phyloP scores from a whole-genome alignment of 1,140 invertebrate genomes.

The Homarus americanus region DNA sequence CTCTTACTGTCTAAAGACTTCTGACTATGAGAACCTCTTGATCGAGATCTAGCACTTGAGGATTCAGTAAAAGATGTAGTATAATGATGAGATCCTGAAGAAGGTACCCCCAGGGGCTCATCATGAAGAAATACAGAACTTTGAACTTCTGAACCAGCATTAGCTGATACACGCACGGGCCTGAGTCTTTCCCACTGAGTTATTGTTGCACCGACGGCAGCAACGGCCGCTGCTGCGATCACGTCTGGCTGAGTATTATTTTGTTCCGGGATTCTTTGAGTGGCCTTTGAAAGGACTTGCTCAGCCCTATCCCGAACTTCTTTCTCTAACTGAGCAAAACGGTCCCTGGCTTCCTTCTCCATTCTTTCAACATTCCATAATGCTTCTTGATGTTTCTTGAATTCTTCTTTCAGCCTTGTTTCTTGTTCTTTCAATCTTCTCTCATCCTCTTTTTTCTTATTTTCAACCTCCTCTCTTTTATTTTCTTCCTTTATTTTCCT shows the following conservation, averaged over 20 bases:
- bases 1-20: slow-evolving; percentile 1
- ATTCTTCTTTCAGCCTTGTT: slow-evolving; percentile 34
- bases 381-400: slow-evolving; percentile 44
- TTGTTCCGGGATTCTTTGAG: slow-evolving; percentile 29
- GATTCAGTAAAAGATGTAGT: slow-evolving; percentile 7
- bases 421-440: slow-evolving; percentile 33
- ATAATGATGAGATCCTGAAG: slow-evolving; percentile 2
- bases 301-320: slow-evolving; percentile 56
- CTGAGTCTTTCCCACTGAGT: slow-evolving; percentile 57
- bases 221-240: slow-evolving; percentile 61
- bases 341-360: slow-evolving; percentile 53
- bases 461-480: slow-evolving; percentile 21
- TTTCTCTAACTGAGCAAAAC: slow-evolving; percentile 44
- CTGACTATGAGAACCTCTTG: background rate
- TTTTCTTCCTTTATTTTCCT: slow-evolving; percentile 16
- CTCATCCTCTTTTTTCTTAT: slow-evolving; percentile 21
- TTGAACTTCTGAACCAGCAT: background rate
- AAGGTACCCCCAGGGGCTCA: background rate
- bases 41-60: slow-evolving; percentile 1
- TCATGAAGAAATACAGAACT: slow-evolving; percentile 17
- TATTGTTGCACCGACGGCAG: slow-evolving; percentile 66
- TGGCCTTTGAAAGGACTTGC: slow-evolving; percentile 29
- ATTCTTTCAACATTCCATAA: slow-evolving; percentile 52
- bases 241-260: slow-evolving; percentile 41
- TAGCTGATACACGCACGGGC: background rate